A percentile compares a stretch with the other conserved stretches of the same genome.
Conservation (phyloP, 2,888 invertebrate species). For the Athrips mouffetella region DNA sequence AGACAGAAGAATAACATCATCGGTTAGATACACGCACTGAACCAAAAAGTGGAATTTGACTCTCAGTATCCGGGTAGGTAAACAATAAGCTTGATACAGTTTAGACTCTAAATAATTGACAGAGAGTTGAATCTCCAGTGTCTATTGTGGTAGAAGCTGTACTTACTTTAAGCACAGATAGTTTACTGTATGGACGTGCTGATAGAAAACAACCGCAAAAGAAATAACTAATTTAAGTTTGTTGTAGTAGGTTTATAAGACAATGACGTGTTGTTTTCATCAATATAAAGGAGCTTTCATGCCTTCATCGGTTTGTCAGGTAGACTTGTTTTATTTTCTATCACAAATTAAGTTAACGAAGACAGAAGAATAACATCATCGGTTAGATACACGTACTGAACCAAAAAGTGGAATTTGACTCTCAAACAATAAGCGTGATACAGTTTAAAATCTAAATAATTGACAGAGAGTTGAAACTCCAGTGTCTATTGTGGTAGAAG, state of each 20-base stretch:
- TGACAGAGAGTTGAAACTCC: background rate
- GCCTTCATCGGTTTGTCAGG: no score
- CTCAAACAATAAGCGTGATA: constrained; percentile 10
- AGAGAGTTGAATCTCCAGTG: background rate
- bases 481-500: background rate
- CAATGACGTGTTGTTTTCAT: no score
- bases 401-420: constrained; percentile 51
- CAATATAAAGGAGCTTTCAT: no score
- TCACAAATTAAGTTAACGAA: constrained; percentile 56
- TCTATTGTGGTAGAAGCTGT: background rate
- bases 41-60: constrained; percentile 52
- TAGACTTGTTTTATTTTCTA: constrained; percentile 46
- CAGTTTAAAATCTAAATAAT: background rate
- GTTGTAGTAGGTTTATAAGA: no score
- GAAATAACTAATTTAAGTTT: no score
- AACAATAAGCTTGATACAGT: background rate
- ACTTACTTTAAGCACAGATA: constrained; percentile 1
- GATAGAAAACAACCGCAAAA: no score
- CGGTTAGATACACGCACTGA: constrained; percentile 57
- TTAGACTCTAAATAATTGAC: background rate
- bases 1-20: constrained; percentile 57
- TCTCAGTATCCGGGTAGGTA: constrained; percentile 31
- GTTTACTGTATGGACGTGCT: no score
- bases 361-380: constrained; percentile 57
- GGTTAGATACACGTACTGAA: constrained; percentile 57